These are phyloP conservation scores for Tinamus major DNA, from an alignment of 2,797 vertebrate genomes.

Conservation along the genomic window DNA sequence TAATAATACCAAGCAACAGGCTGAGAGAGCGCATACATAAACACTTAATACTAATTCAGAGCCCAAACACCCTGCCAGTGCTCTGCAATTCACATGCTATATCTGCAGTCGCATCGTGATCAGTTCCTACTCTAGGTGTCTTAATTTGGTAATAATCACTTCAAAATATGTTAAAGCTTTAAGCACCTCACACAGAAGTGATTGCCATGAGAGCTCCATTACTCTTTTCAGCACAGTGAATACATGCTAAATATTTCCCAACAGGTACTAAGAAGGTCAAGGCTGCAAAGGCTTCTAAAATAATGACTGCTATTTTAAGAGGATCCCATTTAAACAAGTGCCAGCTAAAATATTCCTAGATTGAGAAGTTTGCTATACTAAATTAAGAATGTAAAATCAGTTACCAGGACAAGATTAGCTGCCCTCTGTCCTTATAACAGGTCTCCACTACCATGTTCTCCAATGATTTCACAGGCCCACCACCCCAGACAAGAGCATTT, in stretches of 20 bases:
- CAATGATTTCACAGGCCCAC: not conserved
- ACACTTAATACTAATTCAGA: conserved; percentile 9
- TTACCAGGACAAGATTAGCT: not conserved
- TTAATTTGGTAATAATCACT: conserved; percentile 58
- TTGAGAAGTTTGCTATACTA: conserved; percentile 52
- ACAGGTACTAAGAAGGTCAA: conserved; percentile 54
- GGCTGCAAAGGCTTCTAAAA: conserved; percentile 53
- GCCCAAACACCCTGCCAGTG: not conserved
- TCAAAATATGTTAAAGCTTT: conserved; percentile 34
- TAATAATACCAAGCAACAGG: not conserved
- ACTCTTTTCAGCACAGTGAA: conserved; percentile 47
- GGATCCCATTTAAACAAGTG: conserved; percentile 61
- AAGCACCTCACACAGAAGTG: conserved; percentile 51
- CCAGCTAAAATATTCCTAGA: conserved; percentile 55
- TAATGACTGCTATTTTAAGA: conserved; percentile 67
- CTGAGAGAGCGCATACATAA: not conserved
- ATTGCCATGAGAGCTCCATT: conserved; percentile 43
- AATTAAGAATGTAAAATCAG: conserved; percentile 39
- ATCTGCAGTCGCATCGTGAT: conserved; percentile 7
- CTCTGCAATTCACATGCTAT: not conserved
- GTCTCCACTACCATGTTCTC: not conserved
- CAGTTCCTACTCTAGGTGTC: conserved; percentile 27
- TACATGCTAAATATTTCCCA: conserved; percentile 54
- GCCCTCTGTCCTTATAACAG: not conserved
- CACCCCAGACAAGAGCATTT: not conserved